Conservation (phyloP, 2,888 invertebrate genomes). For the Tetheella fluctuosa region DNA sequence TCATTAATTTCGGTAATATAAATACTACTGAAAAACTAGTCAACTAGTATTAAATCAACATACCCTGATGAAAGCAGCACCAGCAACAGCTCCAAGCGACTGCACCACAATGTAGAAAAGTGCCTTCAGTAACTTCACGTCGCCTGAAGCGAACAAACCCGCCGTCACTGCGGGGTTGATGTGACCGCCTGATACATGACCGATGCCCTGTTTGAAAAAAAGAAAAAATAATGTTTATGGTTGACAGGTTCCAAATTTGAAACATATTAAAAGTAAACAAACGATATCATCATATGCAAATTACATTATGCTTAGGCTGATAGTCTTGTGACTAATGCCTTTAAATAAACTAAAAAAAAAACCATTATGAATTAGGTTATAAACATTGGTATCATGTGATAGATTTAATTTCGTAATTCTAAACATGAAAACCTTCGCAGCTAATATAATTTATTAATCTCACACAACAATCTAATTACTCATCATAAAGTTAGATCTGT, state of each 20-base stretch:
- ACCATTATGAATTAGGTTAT: too few species aligned
- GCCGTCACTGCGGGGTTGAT: constrained; percentile 96
- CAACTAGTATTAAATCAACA: constrained; percentile 39
- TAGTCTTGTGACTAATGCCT: too few species aligned
- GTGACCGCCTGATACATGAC: constrained; percentile 95
- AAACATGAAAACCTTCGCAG: constrained; percentile 1
- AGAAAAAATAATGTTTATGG: neutral
- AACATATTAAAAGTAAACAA: too few species aligned
- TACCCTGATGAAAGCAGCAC: constrained; percentile 90
- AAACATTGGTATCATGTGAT: neutral
- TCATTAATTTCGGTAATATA: too few species aligned
- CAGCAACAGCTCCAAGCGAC: constrained; percentile 91
- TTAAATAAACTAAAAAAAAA: too few species aligned
- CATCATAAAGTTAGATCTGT: constrained; percentile 9
- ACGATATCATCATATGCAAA: too few species aligned
- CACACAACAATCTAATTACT: constrained; percentile 27
- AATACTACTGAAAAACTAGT: too few species aligned
- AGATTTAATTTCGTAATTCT: neutral
- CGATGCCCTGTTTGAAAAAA: constrained; percentile 86
- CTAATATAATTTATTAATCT: constrained; percentile 18
- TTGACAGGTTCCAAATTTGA: neutral
- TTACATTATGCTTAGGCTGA: too few species aligned
- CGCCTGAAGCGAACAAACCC: constrained; percentile 91
- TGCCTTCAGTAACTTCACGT: constrained; percentile 91
- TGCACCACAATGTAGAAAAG: constrained; percentile 92